Conservation (phyloP, 2,113 vertebrate genomes). For the Nannospalax galili region DNA sequence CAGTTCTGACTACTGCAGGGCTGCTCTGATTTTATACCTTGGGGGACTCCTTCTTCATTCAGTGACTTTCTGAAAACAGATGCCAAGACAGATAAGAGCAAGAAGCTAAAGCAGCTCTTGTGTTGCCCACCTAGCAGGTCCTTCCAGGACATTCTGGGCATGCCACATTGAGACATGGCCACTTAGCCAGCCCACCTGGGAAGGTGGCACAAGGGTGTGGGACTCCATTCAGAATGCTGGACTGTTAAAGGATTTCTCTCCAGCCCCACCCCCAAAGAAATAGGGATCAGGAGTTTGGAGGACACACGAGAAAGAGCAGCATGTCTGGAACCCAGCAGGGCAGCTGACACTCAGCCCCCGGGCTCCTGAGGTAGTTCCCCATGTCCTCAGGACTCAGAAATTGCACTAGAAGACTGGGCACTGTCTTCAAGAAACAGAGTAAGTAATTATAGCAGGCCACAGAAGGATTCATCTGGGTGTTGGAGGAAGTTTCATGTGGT, state of each 20-base stretch:
- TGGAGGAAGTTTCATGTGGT: not conserved
- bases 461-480: fast-evolving
- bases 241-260: not conserved
- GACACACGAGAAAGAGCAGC: not conserved
- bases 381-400: not conserved
- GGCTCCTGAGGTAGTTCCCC: not conserved
- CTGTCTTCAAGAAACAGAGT: not conserved
- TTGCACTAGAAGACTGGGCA: not conserved
- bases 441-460: not conserved
- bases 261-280: not conserved
- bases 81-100: fast-evolving
- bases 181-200: not conserved
- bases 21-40: not conserved
- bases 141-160: not conserved
- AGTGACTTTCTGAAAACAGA: not conserved
- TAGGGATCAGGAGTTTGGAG: not conserved
- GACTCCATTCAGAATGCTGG: not conserved
- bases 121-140: not conserved
- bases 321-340: fast-evolving
- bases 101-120: not conserved
- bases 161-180: not conserved
- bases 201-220: fast-evolving
- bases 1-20: not conserved
- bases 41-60: not conserved
- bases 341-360: not conserved